Conservation (phyloP, 2,888 invertebrate species). For the Polydrusus tereticollis region DNA sequence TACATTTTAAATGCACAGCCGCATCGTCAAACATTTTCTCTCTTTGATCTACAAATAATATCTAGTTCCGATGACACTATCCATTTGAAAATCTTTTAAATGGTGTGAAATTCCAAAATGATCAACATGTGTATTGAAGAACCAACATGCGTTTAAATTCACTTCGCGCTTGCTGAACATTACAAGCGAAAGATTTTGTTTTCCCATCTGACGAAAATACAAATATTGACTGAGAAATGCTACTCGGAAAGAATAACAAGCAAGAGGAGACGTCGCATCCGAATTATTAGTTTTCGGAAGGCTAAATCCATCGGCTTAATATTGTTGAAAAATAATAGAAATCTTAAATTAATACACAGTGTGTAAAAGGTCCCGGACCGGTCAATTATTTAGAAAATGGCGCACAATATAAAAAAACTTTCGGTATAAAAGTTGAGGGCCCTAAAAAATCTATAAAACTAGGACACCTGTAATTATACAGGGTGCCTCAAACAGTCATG, state of each 20-base stretch:
- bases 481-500: too few relatives aligned
- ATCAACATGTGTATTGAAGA: constrained; percentile 28
- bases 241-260: constrained; percentile 1
- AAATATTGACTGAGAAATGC: constrained; percentile 14
- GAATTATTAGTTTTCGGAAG: neutral
- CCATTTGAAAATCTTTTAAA: constrained; percentile 25
- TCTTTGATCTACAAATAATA: constrained; percentile 24
- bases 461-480: too few relatives aligned
- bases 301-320: too few relatives aligned
- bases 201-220: constrained; percentile 22
- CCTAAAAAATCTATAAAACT: too few relatives aligned
- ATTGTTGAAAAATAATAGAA: too few relatives aligned
- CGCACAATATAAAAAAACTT: too few relatives aligned
- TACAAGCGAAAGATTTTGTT: constrained; percentile 19
- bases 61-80: constrained; percentile 20
- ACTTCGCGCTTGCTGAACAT: constrained; percentile 29
- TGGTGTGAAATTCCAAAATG: constrained; percentile 18
- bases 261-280: neutral
- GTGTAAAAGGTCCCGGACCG: too few relatives aligned
- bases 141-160: constrained; percentile 24
- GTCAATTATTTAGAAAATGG: too few relatives aligned
- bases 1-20: neutral
- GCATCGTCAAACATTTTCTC: neutral
- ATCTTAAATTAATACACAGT: too few relatives aligned
- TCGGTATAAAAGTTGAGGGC: too few relatives aligned